These are phyloP conservation scores for Laspeyria flexula DNA, from an alignment of 2,888 invertebrate species.

Conservation along the genomic window DNA sequence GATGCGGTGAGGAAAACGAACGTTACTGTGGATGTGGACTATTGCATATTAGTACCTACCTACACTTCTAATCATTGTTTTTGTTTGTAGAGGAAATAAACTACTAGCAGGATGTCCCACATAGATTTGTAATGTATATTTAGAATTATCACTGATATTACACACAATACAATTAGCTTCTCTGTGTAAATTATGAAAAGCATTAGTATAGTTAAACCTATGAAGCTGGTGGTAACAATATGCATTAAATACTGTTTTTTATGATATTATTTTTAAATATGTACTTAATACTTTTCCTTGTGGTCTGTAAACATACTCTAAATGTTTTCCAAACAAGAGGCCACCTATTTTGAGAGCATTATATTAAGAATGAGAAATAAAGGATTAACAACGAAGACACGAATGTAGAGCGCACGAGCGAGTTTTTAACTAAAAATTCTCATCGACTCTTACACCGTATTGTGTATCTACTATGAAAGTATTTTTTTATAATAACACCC, in stretches of 20 bases:
- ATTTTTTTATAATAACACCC: no score
- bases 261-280: no score
- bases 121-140: background rate
- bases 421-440: conserved; percentile 20
- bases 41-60: conserved; percentile 12
- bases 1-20: conserved; percentile 31
- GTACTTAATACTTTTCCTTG: no score
- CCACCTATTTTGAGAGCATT: no score
- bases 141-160: background rate
- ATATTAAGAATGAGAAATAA: background rate
- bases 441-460: conserved; percentile 17
- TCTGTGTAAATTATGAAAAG: no score
- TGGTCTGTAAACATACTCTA: no score
- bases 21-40: conserved; percentile 5
- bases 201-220: no score
- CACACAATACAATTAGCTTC: background rate
- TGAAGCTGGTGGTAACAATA: no score
- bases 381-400: conserved; percentile 3
- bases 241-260: no score
- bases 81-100: conserved; percentile 15
- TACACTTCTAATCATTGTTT: conserved; percentile 8
- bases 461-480: no score
- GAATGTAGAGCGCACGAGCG: conserved; percentile 23
- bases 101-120: background rate
- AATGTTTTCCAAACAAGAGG: no score